Base-by-base conservation (phyloP, 2,888 invertebrate species). In the Amorpha juglandis region DNA sequence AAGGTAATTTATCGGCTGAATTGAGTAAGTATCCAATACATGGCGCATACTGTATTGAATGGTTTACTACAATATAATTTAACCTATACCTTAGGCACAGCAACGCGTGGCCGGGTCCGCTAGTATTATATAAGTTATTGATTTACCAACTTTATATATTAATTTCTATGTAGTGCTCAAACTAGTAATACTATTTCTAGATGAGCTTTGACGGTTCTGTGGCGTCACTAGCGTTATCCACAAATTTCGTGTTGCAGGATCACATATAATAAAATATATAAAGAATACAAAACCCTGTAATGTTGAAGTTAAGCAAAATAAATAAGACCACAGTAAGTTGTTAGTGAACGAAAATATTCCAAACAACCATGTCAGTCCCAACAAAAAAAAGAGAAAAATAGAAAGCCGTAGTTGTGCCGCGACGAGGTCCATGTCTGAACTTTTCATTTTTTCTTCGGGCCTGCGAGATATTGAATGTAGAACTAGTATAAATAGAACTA, bases 361-460 rank as follows among this genome's bases (percentile, higher is more conserved):
- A 77, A 95, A 95, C 33, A 95, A 83, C 95, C 95, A 95, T 0
- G 95, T 94, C 1, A 95, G 82, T 0, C 95, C 95, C 16, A 95
- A 79, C 42, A 95, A 83, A 68, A 95, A 95, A 77, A 95, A 95
- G 63, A 95, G 82, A 71, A 95, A 88, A 68, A 95, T 85, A 0
- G 94, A 94, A 14, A 95, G 79, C 45, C 95, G 88, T 8, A 95
- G 79, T 72, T 95, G 95, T 19, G 94, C 92, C 1, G 90, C 73
- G 9, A 86, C 84, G 65, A 94, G 72, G 79, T 90, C 80, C 71
- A 83, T 90, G 72, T 81, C 94, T 0, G 85, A 78, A 7, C 83
- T 73, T 67, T 94, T 91, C 69, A 92, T 87, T 70, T 94, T 91
- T 55, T 94, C 92, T 70, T 94, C 92, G 0, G 94, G 90, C 3